phyloP scores from a whole-genome alignment of 2,797 vertebrate genomes.

The Neosilurus mollespiculum region DNA sequence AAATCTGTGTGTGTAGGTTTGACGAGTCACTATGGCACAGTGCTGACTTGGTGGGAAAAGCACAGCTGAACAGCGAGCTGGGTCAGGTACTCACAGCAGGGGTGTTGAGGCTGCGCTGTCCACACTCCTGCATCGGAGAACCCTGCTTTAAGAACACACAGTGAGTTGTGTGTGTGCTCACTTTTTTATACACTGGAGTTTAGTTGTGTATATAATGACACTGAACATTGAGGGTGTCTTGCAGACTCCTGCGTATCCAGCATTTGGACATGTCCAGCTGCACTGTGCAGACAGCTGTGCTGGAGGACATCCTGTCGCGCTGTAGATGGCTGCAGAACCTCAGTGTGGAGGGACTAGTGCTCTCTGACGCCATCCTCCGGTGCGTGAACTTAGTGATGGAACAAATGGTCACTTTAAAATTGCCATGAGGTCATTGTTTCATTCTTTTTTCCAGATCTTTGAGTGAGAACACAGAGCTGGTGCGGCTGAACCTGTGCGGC shows the following conservation, averaged over 20 bases:
- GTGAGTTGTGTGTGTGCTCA: constrained; percentile 68
- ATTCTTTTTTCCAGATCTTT: constrained; percentile 70
- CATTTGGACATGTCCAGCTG: constrained; percentile 89
- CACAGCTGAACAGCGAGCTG: constrained; percentile 74
- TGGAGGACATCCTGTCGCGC: constrained; percentile 75
- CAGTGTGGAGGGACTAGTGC: constrained; percentile 85
- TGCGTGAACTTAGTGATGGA: constrained; percentile 60
- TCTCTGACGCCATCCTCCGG: constrained; percentile 80
- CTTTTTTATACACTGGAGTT: background rate
- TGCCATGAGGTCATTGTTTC: background rate
- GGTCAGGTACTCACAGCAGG: constrained; percentile 79
- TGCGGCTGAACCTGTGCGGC: constrained; percentile 84
- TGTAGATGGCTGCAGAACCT: constrained; percentile 81
- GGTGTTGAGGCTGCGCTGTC: constrained; percentile 83
- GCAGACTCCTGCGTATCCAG: constrained; percentile 78
- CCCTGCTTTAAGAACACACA: constrained; percentile 68
- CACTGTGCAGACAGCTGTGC: constrained; percentile 69
- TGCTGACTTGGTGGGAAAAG: constrained; percentile 83
- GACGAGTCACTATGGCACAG: constrained; percentile 92
- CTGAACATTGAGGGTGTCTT: background rate
- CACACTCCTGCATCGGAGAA: constrained; percentile 79
- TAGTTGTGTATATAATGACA: background rate
- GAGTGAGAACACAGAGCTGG: constrained; percentile 74
- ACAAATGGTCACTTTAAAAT: background rate
- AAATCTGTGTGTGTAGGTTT: constrained; percentile 68